A percentile compares a stretch with the other conserved stretches of the same genome.
These are phyloP conservation scores for Euura saliciscinereae DNA, from an alignment of 1,140 invertebrate genomes.

Conservation along the genomic window DNA sequence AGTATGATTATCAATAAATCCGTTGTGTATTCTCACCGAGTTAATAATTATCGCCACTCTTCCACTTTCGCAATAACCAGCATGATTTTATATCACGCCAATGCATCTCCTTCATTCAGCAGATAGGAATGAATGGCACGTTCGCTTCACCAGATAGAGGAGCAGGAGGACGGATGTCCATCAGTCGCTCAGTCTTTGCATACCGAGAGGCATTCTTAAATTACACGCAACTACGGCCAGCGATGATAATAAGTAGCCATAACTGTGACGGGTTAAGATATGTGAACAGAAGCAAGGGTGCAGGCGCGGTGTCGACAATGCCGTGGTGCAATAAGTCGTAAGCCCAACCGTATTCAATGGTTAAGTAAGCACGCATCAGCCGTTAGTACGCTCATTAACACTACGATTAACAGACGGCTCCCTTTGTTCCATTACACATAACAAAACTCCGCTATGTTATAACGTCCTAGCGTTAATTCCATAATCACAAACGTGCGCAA, in stretches of 20 bases:
- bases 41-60: too few relatives aligned
- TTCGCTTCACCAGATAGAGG: too few relatives aligned
- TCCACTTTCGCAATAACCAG: too few relatives aligned
- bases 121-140: too few relatives aligned
- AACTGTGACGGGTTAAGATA: not conserved
- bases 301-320: not conserved
- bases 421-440: not conserved
- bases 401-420: not conserved
- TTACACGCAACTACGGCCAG: not conserved
- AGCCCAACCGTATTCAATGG: constrained; percentile 1
- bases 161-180: too few relatives aligned
- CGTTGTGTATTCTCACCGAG: too few relatives aligned
- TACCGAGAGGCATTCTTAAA: not conserved
- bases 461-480: too few relatives aligned
- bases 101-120: too few relatives aligned
- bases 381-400: not conserved
- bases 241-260: not conserved
- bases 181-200: not conserved
- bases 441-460: too few relatives aligned
- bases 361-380: constrained; percentile 1
- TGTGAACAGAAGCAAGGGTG: not conserved
- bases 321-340: not conserved
- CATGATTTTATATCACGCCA: too few relatives aligned
- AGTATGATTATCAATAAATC: too few relatives aligned
- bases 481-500: too few relatives aligned